Evolutionary conservation across 2,888 invertebrate species (phyloP).

Genomic region (Rhagonycha lutea): DNA sequence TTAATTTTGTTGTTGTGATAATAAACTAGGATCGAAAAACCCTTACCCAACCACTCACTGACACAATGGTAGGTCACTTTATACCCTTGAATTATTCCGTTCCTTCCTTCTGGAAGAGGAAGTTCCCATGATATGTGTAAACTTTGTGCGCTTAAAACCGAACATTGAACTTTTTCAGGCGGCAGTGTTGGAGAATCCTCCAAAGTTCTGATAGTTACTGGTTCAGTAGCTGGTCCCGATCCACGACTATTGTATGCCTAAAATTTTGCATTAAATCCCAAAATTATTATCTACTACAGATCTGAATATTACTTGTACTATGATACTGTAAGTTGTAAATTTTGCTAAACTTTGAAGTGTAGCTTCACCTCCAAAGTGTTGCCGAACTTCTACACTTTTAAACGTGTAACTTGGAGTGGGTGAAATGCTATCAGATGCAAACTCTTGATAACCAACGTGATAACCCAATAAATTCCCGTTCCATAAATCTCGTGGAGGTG

Average conservation of each 20-base stretch:
- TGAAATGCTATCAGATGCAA: conserved; percentile 46
- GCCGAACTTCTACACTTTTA: conserved; percentile 76
- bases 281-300: background rate
- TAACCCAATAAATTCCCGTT: conserved; percentile 87
- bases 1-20: background rate
- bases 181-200: conserved; percentile 88
- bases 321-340: conserved; percentile 79
- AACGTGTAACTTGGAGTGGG: conserved; percentile 69
- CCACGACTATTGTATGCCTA: conserved; percentile 85
- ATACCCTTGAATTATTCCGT: conserved; percentile 84
- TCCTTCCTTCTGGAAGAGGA: conserved; percentile 78
- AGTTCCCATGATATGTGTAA: conserved; percentile 86
- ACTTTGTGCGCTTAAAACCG: conserved; percentile 81
- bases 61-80: conserved; percentile 80
- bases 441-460: conserved; percentile 83
- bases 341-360: conserved; percentile 73
- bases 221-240: conserved; percentile 81
- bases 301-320: conserved; percentile 67
- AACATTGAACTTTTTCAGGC: conserved; percentile 81
- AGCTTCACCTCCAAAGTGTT: conserved; percentile 72
- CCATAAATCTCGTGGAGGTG: conserved; percentile 84
- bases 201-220: conserved; percentile 77
- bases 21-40: background rate
- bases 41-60: conserved; percentile 79
- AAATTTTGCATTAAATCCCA: conserved; percentile 49